Percentiles rank a stretch among this genome's conserved stretches.
phyloP scores from a whole-genome alignment of 2,113 vertebrate genomes.

The Leucopsar rothschildi region DNA sequence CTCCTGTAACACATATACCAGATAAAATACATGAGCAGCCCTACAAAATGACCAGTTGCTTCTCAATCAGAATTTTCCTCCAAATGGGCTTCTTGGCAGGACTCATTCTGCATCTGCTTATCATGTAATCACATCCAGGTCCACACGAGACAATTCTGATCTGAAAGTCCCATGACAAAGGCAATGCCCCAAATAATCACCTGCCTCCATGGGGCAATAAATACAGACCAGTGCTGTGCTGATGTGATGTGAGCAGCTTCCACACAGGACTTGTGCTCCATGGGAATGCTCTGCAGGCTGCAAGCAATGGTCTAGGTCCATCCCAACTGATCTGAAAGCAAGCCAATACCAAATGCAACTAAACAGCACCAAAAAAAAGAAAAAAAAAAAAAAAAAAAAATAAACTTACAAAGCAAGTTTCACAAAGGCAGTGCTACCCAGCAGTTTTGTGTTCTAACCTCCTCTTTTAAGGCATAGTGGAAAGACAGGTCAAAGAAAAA shows the following conservation, averaged over 20 bases:
- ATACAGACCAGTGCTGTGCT: fast-evolving
- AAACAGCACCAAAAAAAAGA: not conserved
- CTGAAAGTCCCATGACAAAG: not conserved
- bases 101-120: not conserved
- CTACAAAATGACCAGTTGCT: fast-evolving
- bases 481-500: not conserved
- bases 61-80: not conserved
- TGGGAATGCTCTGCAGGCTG: not conserved
- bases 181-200: fast-evolving
- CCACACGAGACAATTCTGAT: not conserved
- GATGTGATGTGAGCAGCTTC: not conserved
- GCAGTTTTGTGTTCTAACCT: not conserved
- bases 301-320: not conserved
- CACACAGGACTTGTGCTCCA: fast-evolving
- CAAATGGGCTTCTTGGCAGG: fast-evolving
- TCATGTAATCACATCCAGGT: fast-evolving
- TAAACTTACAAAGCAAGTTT: not conserved
- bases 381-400: not conserved
- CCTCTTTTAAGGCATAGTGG: not conserved
- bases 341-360: not conserved
- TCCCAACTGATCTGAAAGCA: not conserved
- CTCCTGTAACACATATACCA: not conserved
- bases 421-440: not conserved
- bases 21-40: fast-evolving
- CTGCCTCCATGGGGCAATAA: not conserved